Base-by-base conservation (phyloP, 2,888 invertebrate genomes). In the Pherbina coryleti region DNA sequence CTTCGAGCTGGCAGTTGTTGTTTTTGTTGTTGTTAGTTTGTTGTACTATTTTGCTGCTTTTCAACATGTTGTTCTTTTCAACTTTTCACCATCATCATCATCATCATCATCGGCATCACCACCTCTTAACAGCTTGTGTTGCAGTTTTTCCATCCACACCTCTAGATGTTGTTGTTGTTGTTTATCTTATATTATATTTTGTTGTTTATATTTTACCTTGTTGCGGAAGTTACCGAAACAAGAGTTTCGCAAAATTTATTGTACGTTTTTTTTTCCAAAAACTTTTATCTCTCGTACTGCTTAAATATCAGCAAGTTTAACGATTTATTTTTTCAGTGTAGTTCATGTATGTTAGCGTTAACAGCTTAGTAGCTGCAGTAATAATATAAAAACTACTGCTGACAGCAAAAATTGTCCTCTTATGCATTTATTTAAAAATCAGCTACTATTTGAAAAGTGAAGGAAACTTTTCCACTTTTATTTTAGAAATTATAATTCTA, bases 141-240 rank as follows among this genome's bases (percentile, higher is more conserved):
- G n/a, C 25, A 25, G 51, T 69, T 69, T 49, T 49, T 25, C 28
- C 14, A 28, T 69, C 69, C 69, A 69, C 69, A 69, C 69, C 69
- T 69, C 49, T 44, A 2, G 7, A 37, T 11, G 44, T 14, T 44
- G 11, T 44, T 44, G 44, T 44, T 44, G 31, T 31, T 37, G 8
- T 37, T 37, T 44, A 14, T 11, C 11, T 44, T 44, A 44, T 44
- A 11, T 44, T 44, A 44, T 44, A 44, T 44, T 11, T 51, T 69
- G 37, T 69, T 69, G 69, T 69, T 69, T 37, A 17, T n/a, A 34
- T 66, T 66, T 66, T 66, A 66, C 34, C 19, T 34, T 66, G 14
- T 19, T 8, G 64, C 34, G 22, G 9, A 55, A 44, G 44, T 44
- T 44, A 44, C 44, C 44, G 44, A 11, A 44, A 44, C 44, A 44